A percentile compares a stretch with the other conserved stretches of the same genome.
Conservation (phyloP, 2,888 invertebrate genomes). For the Aradus depressus region DNA sequence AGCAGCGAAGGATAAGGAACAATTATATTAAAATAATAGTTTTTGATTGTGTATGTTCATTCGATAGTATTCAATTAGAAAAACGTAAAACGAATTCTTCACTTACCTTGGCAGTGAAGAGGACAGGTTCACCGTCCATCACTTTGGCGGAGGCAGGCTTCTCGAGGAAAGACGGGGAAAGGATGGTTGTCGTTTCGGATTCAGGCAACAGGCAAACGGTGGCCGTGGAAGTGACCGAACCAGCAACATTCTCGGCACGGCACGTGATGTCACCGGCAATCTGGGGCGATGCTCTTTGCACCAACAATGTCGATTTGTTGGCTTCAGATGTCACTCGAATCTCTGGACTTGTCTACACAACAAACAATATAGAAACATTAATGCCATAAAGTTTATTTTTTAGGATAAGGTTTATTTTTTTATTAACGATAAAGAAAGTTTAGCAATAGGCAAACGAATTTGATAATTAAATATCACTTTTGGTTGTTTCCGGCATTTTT, state of each 20-base stretch:
- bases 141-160: constrained; percentile 61
- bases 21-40: no score
- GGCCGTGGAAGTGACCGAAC: constrained; percentile 78
- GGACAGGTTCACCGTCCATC: constrained; percentile 82
- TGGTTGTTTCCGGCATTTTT: no score
- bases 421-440: no score
- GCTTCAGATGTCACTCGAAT: constrained; percentile 60
- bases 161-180: constrained; percentile 65
- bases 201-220: constrained; percentile 52
- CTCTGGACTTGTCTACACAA: constrained; percentile 48
- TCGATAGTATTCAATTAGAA: no score
- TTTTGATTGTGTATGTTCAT: no score
- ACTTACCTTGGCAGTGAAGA: constrained; percentile 50
- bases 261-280: constrained; percentile 70
- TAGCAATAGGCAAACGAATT: no score
- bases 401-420: neutral
- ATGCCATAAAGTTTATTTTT: neutral
- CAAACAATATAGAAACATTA: neutral
- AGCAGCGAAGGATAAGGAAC: no score
- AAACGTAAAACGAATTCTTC: no score
- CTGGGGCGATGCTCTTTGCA: constrained; percentile 58
- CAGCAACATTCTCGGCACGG: constrained; percentile 79
- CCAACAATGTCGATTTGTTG: constrained; percentile 67
- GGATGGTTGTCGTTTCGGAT: constrained; percentile 42
- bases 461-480: no score